phyloP scores from a whole-genome alignment of 2,797 vertebrate genomes.

The Coregonus suidteri region DNA sequence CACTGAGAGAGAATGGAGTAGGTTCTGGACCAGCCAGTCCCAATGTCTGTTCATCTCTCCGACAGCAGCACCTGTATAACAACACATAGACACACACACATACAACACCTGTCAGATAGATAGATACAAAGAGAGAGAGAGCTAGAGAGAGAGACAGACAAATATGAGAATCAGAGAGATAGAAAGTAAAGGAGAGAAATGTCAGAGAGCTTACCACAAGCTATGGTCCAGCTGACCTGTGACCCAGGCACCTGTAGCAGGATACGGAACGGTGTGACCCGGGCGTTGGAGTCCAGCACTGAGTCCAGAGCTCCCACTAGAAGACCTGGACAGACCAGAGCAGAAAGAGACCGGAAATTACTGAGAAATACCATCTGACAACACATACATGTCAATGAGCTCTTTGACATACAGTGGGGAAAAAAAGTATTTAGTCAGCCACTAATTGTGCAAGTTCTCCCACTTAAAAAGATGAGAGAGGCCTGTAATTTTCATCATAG shows the following conservation, averaged over 20 bases:
- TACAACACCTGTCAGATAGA: neutral
- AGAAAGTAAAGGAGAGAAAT: neutral
- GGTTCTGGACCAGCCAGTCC: slow-evolving; percentile 94
- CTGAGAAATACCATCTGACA: neutral
- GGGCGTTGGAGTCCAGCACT: slow-evolving; percentile 91
- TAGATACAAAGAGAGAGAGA: neutral
- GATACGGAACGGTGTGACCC: slow-evolving; percentile 91
- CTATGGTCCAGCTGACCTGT: slow-evolving; percentile 93
- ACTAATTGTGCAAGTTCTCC: too few species aligned
- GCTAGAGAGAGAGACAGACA: neutral
- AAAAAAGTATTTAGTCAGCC: too few species aligned
- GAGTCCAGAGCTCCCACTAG: slow-evolving; percentile 94
- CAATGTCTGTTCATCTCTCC: slow-evolving; percentile 94
- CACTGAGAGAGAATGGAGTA: slow-evolving; percentile 91
- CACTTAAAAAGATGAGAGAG: too few species aligned
- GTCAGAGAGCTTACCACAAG: slow-evolving; percentile 83
- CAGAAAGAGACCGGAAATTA: neutral
- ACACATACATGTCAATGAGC: neutral
- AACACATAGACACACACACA: slow-evolving; percentile 6
- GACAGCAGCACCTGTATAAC: slow-evolving; percentile 81
- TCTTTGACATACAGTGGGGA: neutral
- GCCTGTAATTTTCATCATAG: too few species aligned
- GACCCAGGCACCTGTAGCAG: slow-evolving; percentile 92
- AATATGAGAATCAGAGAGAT: neutral
- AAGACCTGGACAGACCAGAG: slow-evolving; percentile 76